Evolutionary conservation across 1,140 invertebrate genomes (phyloP).

Genomic region (Bombus confusus): DNA sequence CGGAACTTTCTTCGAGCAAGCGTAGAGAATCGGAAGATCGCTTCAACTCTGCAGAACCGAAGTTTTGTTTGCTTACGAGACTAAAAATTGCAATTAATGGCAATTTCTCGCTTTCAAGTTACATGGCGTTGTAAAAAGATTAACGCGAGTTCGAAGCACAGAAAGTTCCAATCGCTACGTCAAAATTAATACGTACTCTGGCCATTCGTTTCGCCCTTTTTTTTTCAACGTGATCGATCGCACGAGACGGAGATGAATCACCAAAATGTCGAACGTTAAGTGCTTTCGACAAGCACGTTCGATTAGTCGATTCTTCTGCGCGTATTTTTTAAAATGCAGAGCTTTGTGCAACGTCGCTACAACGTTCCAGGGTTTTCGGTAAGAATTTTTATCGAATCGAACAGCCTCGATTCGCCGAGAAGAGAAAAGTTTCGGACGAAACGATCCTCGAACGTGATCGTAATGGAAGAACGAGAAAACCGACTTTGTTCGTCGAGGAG

Average conservation of each 20-base stretch:
- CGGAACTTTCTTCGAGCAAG: not conserved
- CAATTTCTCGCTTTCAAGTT: not conserved
- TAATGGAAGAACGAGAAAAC: not conserved
- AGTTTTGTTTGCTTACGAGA: not conserved
- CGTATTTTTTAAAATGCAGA: not conserved
- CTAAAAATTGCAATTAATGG: not conserved
- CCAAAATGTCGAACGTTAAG: not conserved
- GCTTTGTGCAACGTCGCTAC: not conserved
- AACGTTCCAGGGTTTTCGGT: not conserved
- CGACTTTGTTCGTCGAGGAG: not conserved
- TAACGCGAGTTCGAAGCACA: not conserved
- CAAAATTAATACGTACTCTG: not conserved
- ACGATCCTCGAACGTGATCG: slow-evolving; percentile 20
- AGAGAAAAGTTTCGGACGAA: not conserved
- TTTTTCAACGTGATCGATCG: not conserved
- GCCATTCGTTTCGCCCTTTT: not conserved
- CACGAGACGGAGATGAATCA: not conserved
- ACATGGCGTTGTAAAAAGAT: not conserved
- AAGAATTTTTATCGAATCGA: not conserved
- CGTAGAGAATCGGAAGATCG: too few species aligned
- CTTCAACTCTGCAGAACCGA: not conserved
- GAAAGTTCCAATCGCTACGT: not conserved
- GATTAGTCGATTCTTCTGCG: not conserved
- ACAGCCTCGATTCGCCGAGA: not conserved
- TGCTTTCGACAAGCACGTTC: slow-evolving; percentile 5